A percentile compares a stretch with the other conserved stretches of the same genome.
Evolutionary conservation across 2,888 invertebrate species (phyloP).

Genomic region (Litoditis marina): DNA sequence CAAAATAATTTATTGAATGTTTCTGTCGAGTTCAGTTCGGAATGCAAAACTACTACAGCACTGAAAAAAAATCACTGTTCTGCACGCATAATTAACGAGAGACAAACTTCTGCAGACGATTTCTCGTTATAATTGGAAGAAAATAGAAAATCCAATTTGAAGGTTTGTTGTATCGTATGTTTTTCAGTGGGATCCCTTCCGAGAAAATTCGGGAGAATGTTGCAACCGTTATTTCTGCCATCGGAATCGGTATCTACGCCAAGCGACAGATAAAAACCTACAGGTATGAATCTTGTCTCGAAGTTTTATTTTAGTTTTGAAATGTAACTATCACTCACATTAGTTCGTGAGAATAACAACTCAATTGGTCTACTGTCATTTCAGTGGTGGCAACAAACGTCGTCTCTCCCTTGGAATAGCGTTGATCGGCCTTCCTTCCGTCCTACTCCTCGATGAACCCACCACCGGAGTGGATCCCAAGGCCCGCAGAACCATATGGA

Average conservation of each 20-base stretch:
- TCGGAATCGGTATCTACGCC: slow-evolving; percentile 46
- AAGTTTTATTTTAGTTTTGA: not conserved
- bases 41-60: no score
- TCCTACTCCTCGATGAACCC: slow-evolving; percentile 64
- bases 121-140: no score
- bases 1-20: no score
- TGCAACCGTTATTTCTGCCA: slow-evolving; percentile 38
- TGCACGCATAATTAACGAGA: no score
- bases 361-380: no score
- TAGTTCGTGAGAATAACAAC: no score
- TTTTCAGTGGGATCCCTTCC: slow-evolving; percentile 68
- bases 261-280: slow-evolving; percentile 48
- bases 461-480: slow-evolving; percentile 72
- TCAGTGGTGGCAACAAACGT: slow-evolving; percentile 75
- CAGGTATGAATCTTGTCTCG: slow-evolving; percentile 4
- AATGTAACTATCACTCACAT: not conserved
- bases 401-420: slow-evolving; percentile 75
- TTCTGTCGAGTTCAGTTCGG: no score
- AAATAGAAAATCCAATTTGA: slow-evolving; percentile 20
- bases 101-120: no score
- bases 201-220: slow-evolving; percentile 30
- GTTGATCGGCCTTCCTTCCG: slow-evolving; percentile 72
- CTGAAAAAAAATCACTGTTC: no score
- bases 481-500: slow-evolving; percentile 47
- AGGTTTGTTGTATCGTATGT: slow-evolving; percentile 20